Conservation (phyloP, 2,797 vertebrate genomes). For the Cottoperca gobio region DNA sequence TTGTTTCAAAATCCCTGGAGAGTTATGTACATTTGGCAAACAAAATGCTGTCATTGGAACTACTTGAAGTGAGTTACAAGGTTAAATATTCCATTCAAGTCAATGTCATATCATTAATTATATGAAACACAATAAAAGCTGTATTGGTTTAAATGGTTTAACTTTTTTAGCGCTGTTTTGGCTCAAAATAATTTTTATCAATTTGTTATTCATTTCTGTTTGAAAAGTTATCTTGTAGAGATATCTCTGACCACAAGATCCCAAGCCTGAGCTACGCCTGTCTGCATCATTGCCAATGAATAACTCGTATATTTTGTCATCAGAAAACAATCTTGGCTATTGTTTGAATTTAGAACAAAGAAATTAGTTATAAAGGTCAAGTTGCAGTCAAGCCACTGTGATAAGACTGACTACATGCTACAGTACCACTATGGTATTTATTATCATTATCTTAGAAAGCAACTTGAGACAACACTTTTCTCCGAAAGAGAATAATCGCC, state of each 20-base stretch:
- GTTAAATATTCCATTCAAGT: background rate
- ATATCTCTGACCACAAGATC: background rate
- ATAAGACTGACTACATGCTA: background rate
- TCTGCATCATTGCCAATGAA: background rate
- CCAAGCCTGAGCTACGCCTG: background rate
- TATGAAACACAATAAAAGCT: too few species aligned
- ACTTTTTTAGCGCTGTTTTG: background rate
- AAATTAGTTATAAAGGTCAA: background rate
- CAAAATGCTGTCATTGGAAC: background rate
- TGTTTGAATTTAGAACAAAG: background rate
- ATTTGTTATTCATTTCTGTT: background rate
- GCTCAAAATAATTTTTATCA: background rate
- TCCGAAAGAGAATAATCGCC: slow-evolving; percentile 14
- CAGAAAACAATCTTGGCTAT: background rate
- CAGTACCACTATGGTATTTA: background rate
- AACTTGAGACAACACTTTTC: background rate
- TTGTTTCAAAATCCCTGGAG: background rate
- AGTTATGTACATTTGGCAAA: background rate
- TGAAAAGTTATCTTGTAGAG: background rate
- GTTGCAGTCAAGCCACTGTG: background rate
- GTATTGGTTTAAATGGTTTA: too few species aligned
- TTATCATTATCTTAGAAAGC: background rate
- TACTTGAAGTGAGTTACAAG: background rate
- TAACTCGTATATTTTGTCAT: slow-evolving; percentile 11
- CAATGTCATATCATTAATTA: background rate